phyloP scores from a whole-genome alignment of 2,888 invertebrate species.

The Rhogogaster chlorosoma region DNA sequence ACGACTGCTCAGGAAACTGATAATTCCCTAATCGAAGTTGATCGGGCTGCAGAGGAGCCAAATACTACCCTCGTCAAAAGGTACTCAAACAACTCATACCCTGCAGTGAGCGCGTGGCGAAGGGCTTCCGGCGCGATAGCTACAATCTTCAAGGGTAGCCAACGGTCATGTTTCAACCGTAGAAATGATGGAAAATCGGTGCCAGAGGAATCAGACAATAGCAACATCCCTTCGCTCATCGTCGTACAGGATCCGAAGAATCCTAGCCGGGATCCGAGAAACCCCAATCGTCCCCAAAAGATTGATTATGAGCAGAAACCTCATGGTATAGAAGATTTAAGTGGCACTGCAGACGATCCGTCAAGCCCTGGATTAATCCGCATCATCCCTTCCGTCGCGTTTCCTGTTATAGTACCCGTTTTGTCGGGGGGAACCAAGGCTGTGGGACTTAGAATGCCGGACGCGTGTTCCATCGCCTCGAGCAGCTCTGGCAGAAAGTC shows the following conservation, averaged over 20 bases:
- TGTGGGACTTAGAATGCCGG: constrained; percentile 52
- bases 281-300: constrained; percentile 19
- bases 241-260: constrained; percentile 30
- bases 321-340: constrained; percentile 51
- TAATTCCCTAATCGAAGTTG: neutral
- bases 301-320: constrained; percentile 34
- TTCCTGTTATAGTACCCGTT: constrained; percentile 52
- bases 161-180: constrained; percentile 9
- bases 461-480: neutral
- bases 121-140: constrained; percentile 43
- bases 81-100: neutral
- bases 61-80: neutral
- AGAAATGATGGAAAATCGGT: constrained; percentile 19
- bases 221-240: neutral
- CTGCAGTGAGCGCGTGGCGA: constrained; percentile 16
- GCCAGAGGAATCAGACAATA: neutral
- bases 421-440: constrained; percentile 53
- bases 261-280: constrained; percentile 24
- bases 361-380: constrained; percentile 46
- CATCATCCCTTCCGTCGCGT: constrained; percentile 52
- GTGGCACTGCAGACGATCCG: constrained; percentile 32
- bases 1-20: neutral
- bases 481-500: neutral
- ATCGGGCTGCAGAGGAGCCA: neutral
- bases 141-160: constrained; percentile 27